Percentiles rank a stretch among this genome's conserved stretches.
phyloP scores from a whole-genome alignment of 2,797 vertebrate genomes.

The Aphelocoma californica region DNA sequence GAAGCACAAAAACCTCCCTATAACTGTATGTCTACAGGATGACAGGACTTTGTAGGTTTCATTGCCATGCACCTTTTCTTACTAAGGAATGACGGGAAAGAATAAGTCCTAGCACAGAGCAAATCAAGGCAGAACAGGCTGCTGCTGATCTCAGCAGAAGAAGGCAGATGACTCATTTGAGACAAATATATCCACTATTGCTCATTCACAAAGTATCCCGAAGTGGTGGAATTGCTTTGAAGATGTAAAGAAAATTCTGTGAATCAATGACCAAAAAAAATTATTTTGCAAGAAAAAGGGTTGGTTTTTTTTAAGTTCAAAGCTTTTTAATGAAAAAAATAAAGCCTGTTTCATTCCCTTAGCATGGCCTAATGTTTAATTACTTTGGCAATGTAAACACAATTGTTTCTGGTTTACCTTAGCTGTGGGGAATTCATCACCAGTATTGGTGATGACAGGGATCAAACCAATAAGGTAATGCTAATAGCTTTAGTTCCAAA shows the following conservation, averaged over 20 bases:
- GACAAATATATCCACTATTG: not conserved
- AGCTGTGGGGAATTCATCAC: not conserved
- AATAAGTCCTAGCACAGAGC: not conserved
- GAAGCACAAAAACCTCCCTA: not conserved
- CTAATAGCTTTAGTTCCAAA: not conserved
- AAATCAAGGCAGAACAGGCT: not conserved
- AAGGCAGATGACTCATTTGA: not conserved
- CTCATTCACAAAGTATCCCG: not conserved
- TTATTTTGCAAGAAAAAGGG: not conserved
- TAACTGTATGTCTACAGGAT: not conserved
- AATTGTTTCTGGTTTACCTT: not conserved
- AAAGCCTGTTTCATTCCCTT: not conserved
- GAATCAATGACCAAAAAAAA: not conserved
- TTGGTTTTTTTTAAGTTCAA: not conserved
- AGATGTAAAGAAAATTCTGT: not conserved
- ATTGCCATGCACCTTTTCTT: not conserved
- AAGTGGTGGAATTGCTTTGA: not conserved
- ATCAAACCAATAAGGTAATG: not conserved
- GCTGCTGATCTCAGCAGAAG: not conserved
- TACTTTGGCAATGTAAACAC: not conserved
- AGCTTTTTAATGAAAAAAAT: not conserved
- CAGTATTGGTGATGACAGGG: not conserved
- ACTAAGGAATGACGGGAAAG: not conserved
- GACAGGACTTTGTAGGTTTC: not conserved
- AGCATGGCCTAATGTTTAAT: not conserved